Evolutionary conservation across 2,797 vertebrate species (phyloP).

Genomic region (Limosa lapponica): DNA sequence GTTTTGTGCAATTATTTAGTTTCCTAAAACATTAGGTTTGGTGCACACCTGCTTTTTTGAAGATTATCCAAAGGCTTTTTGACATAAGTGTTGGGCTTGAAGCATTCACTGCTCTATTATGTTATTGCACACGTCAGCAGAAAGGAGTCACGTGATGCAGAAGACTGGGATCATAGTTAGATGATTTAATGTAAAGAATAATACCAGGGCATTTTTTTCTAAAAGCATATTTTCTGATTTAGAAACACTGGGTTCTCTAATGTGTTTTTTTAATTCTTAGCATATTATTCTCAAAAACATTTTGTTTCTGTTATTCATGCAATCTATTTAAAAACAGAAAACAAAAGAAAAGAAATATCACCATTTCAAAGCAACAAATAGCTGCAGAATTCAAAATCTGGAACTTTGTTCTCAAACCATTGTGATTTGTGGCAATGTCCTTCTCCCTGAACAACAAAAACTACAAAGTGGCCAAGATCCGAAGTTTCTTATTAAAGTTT

Average conservation of each 20-base stretch:
- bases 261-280: not conserved
- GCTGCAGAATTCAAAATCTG: not conserved
- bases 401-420: not conserved
- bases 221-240: not conserved
- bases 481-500: slow-evolving; percentile 70
- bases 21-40: not conserved
- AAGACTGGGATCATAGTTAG: not conserved
- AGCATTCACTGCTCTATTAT: not conserved
- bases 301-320: not conserved
- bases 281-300: not conserved
- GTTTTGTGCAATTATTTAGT: not conserved
- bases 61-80: not conserved
- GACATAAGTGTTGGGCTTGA: not conserved
- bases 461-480: slow-evolving; percentile 32
- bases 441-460: not conserved
- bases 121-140: not conserved
- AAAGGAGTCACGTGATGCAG: not conserved
- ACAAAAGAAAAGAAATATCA: not conserved
- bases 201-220: not conserved
- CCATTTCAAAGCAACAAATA: not conserved
- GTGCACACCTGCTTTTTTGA: not conserved
- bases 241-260: not conserved
- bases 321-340: not conserved
- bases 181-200: not conserved
- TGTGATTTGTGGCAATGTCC: not conserved